Evolutionary conservation across 64 coral and sea anemone genomes (phyloP), one percentile per base, ranked within the genome.

Genomic region (Porites australiensis): DNA sequence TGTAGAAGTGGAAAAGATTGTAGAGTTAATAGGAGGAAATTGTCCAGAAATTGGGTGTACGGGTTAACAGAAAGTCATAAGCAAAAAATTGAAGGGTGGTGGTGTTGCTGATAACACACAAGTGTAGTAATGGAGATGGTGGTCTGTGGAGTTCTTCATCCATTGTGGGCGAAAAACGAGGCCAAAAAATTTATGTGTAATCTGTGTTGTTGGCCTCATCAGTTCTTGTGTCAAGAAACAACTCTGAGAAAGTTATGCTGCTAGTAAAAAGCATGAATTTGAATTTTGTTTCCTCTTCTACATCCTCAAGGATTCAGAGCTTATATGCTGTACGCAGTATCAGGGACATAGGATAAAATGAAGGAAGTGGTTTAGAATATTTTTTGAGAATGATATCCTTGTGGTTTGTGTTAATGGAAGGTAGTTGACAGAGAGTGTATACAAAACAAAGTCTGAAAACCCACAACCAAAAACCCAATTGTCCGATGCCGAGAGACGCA

Each of bases 191-290:
- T 57, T 71, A 52, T 87, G 68, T 87, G 19, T 72, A 51, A 21
- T 72, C 85, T 12, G 73, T 89, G 11, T 23, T 67, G 76, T 79
- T 79, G 19, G 88, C 88, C 20, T 64, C 77, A 2, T 80, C 76
- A 80, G 21, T 90, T 71, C 75, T 90, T 68, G 50, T 90, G 12
- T 69, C 79, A 45, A 79, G 89, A 60, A 91, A 83, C 63, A 87
- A 92, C n/a, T 92, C 86, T 64, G 61, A 63, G n/a, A 92, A 92
- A 51, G 71, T 92, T 4, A 3, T 14, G 14, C 19, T 92, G 82
- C 51, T 92, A 4, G 63, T n/a, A 6, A 87, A 77, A 21, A 76
- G 79, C 22, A 44, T 78, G 8, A 93, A 93, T 13, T 58, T 93
- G 18, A 48, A 79, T 46, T 93, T 88, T 79, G 61, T 93, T 37